Evolutionary conservation across 2,113 vertebrate genomes (phyloP).

Genomic region (Balaenoptera acutorostrata): DNA sequence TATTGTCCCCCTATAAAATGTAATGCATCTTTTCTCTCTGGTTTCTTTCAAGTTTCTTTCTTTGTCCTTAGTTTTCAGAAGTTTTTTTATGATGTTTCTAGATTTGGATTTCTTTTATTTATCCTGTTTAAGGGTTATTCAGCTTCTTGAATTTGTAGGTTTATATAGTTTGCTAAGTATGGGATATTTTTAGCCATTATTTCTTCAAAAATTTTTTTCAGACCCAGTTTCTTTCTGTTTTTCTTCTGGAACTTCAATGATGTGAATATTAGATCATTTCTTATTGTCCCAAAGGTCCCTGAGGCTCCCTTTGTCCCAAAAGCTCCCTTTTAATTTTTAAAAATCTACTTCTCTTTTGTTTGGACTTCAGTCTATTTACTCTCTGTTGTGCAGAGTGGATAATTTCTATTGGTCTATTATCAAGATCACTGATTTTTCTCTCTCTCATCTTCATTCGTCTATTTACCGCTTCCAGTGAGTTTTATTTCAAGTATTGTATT

Average conservation of each 20-base stretch:
- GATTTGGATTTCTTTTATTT: neutral
- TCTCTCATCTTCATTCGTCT: neutral
- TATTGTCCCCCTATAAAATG: neutral
- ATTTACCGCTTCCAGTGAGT: neutral
- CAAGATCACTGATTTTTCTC: neutral
- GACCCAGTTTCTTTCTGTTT: neutral
- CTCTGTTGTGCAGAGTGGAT: no score
- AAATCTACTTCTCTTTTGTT: neutral
- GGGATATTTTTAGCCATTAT: neutral
- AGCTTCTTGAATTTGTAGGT: neutral
- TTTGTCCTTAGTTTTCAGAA: neutral
- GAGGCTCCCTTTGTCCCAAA: neutral
- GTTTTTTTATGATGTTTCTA: neutral
- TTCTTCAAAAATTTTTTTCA: neutral
- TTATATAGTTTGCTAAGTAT: neutral
- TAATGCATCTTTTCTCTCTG: neutral
- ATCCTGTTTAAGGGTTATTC: neutral
- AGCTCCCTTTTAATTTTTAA: neutral
- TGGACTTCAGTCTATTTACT: neutral
- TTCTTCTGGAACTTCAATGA: neutral
- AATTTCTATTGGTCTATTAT: neutral
- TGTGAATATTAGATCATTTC: neutral
- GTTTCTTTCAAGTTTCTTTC: neutral
- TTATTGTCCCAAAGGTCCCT: neutral
- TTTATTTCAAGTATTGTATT: conserved; percentile 1